Evolutionary conservation across 64 coral and sea anemone species (phyloP), one percentile per base, ranked within the genome.

Genomic region (Platygyra sinensis): DNA sequence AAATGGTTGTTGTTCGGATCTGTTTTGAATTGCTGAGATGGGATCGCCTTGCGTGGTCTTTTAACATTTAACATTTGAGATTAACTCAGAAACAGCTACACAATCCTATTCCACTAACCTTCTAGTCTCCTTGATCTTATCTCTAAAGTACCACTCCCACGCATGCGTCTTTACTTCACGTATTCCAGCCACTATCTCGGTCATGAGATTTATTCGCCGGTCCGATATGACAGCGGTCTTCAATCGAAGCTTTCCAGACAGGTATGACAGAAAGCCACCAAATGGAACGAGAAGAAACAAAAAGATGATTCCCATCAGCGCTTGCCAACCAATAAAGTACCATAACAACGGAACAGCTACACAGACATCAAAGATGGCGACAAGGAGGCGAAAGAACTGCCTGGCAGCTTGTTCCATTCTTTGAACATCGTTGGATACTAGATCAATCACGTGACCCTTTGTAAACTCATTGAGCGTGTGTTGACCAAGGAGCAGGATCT

Each of bases 251-350:
- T 83, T 84, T 83, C 78, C 89, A 74, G 78, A 60, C 55, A 80
- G 52, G 39, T 60, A 64, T 33, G 24, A 60, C 42, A 91, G 52
- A 12, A 75, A 63, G 10, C 72, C 67, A 38, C 72, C 79, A 72
- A 85, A 85, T 28, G 81, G 81, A 10, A 85, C 81, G 14, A 85
- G 81, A 38, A 74, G 52, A 73, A 74, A 52, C 24, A 91, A 59
- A 19, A 83, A 80, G 19, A 91, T 49, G 51, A 91, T 63, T 19
- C 89, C 67, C 79, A 49, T 62, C 36, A 74, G 36, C n/a, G 89
- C 79, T 42, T 91, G 89, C 89, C 89, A 91, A 62, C 89, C 89
- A 27, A 83, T 91, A 10, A 91, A 91, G 69, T 74, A 80, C 67
- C 89, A 83, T 30, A 91, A n/a, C 30, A 83, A 75, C 31, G 76